These are phyloP conservation scores for Charadrius vociferus DNA, from an alignment of 2,113 vertebrate species.

Conservation along the genomic window DNA sequence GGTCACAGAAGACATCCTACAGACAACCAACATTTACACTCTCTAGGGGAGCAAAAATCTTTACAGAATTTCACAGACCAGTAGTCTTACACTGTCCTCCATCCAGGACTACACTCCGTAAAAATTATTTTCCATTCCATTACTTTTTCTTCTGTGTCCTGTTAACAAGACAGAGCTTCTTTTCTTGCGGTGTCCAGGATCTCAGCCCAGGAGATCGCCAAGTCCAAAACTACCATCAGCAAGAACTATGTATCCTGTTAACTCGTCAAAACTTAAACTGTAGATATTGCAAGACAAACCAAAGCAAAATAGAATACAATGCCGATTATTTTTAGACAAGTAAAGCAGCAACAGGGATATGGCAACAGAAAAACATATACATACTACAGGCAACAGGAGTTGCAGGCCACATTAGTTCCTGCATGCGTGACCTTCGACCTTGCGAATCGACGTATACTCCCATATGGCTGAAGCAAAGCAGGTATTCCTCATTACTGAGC, in stretches of 20 bases:
- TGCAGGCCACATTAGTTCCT: constrained; percentile 98
- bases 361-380: constrained; percentile 84
- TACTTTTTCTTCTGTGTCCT: background rate
- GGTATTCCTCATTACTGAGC: constrained; percentile 84
- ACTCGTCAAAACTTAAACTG: background rate
- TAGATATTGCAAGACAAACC: background rate
- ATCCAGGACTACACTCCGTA: background rate
- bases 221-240: background rate
- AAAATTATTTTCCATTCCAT: background rate
- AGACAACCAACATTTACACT: background rate
- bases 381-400: constrained; percentile 93
- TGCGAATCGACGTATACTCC: constrained; percentile 94
- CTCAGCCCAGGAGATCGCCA: background rate
- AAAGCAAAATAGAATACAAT: constrained; percentile 28
- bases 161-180: background rate
- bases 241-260: background rate
- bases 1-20: background rate
- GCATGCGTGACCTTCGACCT: constrained; percentile 88
- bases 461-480: constrained; percentile 97
- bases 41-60: background rate
- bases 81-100: background rate
- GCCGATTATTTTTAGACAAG: constrained; percentile 38
- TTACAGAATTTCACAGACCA: background rate
- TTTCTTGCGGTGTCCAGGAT: background rate
- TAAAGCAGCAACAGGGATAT: constrained; percentile 68